Percentiles rank a stretch among this genome's conserved stretches.
Evolutionary conservation across 2,797 vertebrate species (phyloP).

Genomic region (Chromis chromis): DNA sequence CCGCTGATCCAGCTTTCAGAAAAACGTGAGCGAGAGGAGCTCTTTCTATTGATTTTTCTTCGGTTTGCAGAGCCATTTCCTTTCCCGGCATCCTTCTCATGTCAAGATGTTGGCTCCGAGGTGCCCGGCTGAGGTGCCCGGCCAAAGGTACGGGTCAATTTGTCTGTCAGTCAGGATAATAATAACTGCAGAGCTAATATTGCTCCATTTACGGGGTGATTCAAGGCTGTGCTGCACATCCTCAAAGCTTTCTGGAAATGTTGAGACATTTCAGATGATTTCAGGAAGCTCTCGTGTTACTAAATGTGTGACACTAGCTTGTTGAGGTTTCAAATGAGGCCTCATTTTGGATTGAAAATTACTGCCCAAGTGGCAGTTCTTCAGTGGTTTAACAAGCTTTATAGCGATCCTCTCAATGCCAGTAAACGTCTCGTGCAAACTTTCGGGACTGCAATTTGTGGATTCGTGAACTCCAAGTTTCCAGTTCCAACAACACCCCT

Average conservation of each 20-base stretch:
- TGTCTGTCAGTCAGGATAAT: constrained; percentile 63
- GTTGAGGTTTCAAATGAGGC: constrained; percentile 56
- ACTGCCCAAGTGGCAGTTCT: constrained; percentile 35
- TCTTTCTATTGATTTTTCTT: constrained; percentile 56
- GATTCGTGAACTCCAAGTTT: constrained; percentile 7
- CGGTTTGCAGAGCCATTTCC: constrained; percentile 45
- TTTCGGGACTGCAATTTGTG: neutral
- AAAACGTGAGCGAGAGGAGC: constrained; percentile 42
- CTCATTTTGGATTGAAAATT: constrained; percentile 51
- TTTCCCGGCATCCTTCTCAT: constrained; percentile 64
- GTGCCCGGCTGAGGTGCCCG: constrained; percentile 20
- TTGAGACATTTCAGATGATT: constrained; percentile 50
- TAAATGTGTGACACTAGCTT: constrained; percentile 54
- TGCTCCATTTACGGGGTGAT: constrained; percentile 45
- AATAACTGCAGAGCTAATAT: constrained; percentile 40
- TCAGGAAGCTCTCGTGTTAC: constrained; percentile 70
- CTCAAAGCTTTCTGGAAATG: constrained; percentile 49
- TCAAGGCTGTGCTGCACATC: constrained; percentile 44
- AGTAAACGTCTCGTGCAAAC: constrained; percentile 20
- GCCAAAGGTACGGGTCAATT: constrained; percentile 60
- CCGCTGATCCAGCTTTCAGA: constrained; percentile 45
- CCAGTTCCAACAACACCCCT: constrained; percentile 13
- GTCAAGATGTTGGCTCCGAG: constrained; percentile 57
- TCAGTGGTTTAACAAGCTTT: constrained; percentile 24
- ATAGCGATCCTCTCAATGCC: constrained; percentile 17